Base-by-base conservation (phyloP, 2,797 vertebrate species). In the Onychomys torridus region DNA sequence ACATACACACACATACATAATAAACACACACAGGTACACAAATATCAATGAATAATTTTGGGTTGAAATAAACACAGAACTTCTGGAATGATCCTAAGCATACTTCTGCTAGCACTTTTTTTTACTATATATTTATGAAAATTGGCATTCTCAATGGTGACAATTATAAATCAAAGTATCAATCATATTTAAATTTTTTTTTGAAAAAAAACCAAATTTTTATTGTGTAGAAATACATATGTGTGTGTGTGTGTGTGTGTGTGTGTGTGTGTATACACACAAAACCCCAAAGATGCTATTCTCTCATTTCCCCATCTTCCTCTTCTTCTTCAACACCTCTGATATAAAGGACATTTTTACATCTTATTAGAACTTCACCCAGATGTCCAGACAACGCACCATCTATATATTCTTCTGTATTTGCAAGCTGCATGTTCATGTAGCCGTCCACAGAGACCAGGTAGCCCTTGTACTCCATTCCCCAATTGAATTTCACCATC, bases 381-480 rank as follows among this genome's bases (percentile, higher is more conserved):
- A 99, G 99, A 97, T 99, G 99, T 97, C 99, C 99, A 0, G 99
- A 99, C 98, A 99, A 97, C 0, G 99, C 99, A 32, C 99, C 99
- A 23, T 99, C 99, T 96, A 99, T 99, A 55, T 99, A 99, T 98
- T 99, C 99, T 95, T 99, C 99, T 96, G 99, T 99, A 99, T 99
- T 99, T 9, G 99, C 99, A 97, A 99, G 98, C 99, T 99, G 99
- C 99, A 99, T 99, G 97, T 99, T 99, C 99, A 99, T 99, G 98
- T 99, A 99, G 43, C 99, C 99, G 43, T 99, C 99, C 83, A 99
- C 99, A 25, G 99, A 99, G 10, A 99, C 99, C 92, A 99, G 98
- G 98, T 99, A 99, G 63, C 99, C 99, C 93, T 99, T 99, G 97
- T 99, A 99, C 98, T 99, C 99, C 99, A 99, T 99, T 0, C 99